These are phyloP conservation scores for Tenebrio molitor DNA, from an alignment of 1,140 invertebrate species.

Conservation along the genomic window DNA sequence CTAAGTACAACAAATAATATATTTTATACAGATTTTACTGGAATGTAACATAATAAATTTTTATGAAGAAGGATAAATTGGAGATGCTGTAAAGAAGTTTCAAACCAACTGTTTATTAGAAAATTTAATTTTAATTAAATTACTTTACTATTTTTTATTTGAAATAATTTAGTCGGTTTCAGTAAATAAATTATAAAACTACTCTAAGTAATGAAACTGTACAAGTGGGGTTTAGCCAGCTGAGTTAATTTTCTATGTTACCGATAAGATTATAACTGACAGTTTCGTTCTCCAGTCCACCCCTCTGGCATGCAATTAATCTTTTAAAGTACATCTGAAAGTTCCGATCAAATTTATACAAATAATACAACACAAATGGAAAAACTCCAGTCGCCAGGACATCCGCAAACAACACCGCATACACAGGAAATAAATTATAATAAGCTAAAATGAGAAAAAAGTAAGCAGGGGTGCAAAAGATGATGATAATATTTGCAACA, in stretches of 20 bases:
- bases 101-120: no score
- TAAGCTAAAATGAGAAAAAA: conserved; percentile 18
- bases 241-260: conserved; percentile 21
- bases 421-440: conserved; percentile 8
- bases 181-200: neutral
- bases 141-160: no score
- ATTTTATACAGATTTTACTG: no score
- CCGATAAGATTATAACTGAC: conserved; percentile 23
- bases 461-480: conserved; percentile 11
- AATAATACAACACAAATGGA: conserved; percentile 13
- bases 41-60: no score
- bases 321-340: conserved; percentile 38
- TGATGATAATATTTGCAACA: conserved; percentile 19
- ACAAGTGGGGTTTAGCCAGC: no score
- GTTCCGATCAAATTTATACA: conserved; percentile 22
- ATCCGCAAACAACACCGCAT: conserved; percentile 1
- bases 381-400: conserved; percentile 14
- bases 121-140: no score
- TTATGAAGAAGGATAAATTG: no score
- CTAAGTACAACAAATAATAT: no score
- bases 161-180: neutral
- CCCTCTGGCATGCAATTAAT: conserved; percentile 31
- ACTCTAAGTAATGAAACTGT: no score
- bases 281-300: neutral
- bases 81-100: no score